Evolutionary conservation across 1,140 invertebrate species (phyloP), one percentile per base, ranked within the genome.

Genomic region (Tribolium madens): DNA sequence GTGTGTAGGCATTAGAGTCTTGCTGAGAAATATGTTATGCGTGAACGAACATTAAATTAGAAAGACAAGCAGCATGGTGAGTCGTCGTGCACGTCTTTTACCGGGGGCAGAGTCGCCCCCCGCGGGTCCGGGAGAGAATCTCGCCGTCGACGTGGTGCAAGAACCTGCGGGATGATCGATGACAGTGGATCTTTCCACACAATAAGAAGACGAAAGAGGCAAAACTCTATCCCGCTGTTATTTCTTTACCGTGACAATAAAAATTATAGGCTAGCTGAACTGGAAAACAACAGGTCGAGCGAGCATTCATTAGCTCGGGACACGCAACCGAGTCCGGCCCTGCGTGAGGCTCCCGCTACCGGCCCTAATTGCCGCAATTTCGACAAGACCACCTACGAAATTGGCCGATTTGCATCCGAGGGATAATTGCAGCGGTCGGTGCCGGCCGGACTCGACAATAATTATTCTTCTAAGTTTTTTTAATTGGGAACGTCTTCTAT

Each of bases 231-330:
- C 82, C 82, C 80, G 84, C 85, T 86, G 87, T 86, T 88, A 88
- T 87, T 88, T 87, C 87, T 87, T 79, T 83, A 86, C 86, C 87
- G 88, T 89, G 88, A 90, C 89, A 90, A 90, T 89, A 90, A 90
- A 89, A 90, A 89, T 89, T 89, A 90, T 89, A 89, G 88, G 87
- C 88, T 88, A 88, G 88, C 87, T 89, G 87, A 86, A 88, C 87
- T 89, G 88, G 88, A 89, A 89, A 90, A 89, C 89, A 89, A 89
- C 88, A 87, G 88, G 88, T 88, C 88, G 87, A 81, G 79, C 82
- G 79, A 81, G 89, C 88, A 90, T 90, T 90, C 88, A 90, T 90
- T 90, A 89, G 87, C 85, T 82, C 84, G 84, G 84, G 86, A 89
- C 88, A 89, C 88, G 88, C 88, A 89, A 89, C 73, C 53, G 73